Percentiles rank a stretch among this genome's conserved stretches.
Evolutionary conservation across 2,113 vertebrate species (phyloP).

Genomic region (Pomatostomus ruficeps): DNA sequence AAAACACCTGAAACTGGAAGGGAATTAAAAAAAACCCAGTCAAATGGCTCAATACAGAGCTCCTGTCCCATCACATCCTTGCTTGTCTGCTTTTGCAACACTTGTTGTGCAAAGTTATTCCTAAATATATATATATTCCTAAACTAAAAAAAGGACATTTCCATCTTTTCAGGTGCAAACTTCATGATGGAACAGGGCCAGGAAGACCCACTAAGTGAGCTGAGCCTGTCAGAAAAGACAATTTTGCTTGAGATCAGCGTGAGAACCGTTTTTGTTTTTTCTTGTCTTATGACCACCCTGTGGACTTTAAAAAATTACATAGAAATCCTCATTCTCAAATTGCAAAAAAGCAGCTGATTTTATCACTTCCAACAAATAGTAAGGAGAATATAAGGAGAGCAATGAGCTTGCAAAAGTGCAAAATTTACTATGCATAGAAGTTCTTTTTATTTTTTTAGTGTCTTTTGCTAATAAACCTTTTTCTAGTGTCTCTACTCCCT

Average conservation of each 20-base stretch:
- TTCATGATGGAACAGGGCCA: neutral
- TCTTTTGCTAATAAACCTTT: neutral
- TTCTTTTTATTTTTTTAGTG: neutral
- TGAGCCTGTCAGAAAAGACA: neutral
- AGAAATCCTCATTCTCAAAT: neutral
- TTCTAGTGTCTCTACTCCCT: neutral
- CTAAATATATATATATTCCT: too few species aligned
- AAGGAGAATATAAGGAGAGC: neutral
- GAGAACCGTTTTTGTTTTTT: accelerated
- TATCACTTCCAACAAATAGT: neutral
- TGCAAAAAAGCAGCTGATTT: neutral
- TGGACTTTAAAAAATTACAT: neutral
- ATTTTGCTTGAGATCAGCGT: neutral
- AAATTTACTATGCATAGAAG: neutral
- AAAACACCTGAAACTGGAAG: neutral
- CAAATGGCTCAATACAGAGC: neutral
- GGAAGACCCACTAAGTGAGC: neutral
- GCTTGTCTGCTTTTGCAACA: neutral
- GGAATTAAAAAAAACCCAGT: neutral
- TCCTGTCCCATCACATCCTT: neutral
- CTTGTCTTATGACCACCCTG: neutral
- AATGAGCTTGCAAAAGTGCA: neutral
- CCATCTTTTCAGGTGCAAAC: neutral
- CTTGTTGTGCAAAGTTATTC: neutral
- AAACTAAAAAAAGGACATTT: neutral